A percentile compares a stretch with the other conserved stretches of the same genome.
Evolutionary conservation across 2,113 vertebrate genomes (phyloP).

Genomic region (Nymphicus hollandicus): DNA sequence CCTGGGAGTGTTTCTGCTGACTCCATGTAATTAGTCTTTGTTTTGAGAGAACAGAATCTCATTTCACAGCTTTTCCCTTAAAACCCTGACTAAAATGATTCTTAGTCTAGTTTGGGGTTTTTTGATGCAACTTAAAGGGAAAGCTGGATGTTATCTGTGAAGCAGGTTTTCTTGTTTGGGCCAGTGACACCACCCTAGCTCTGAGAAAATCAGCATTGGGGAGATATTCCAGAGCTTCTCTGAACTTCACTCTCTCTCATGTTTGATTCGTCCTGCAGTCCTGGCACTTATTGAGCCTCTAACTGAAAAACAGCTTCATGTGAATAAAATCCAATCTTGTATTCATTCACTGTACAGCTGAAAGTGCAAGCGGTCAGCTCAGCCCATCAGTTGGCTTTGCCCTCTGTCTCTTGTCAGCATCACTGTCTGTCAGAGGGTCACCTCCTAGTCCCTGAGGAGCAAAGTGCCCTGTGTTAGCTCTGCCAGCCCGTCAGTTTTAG

Average conservation of each 20-base stretch:
- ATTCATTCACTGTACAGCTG: not conserved
- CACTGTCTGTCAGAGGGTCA: constrained; percentile 7
- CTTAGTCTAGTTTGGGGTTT: rapidly evolving
- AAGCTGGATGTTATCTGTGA: not conserved
- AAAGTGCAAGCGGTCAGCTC: not conserved
- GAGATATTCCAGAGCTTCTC: not conserved
- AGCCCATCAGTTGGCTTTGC: not conserved
- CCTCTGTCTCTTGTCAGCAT: not conserved
- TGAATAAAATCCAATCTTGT: not conserved
- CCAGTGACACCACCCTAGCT: not conserved
- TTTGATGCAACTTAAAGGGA: not conserved
- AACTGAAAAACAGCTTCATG: not conserved
- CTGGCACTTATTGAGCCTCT: not conserved
- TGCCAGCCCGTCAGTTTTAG: constrained; percentile 7
- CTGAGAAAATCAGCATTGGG: not conserved
- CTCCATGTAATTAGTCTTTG: not conserved
- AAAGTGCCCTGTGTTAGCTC: not conserved
- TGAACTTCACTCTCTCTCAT: not conserved
- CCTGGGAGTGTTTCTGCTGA: not conserved
- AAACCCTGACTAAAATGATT: not conserved
- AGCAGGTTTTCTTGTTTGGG: not conserved
- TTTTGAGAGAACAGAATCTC: not conserved
- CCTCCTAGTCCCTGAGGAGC: not conserved
- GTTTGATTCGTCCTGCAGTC: not conserved
- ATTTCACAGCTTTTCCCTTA: not conserved